A percentile compares a stretch with the other conserved stretches of the same genome.
phyloP scores from a whole-genome alignment of 2,113 vertebrate species.

The Ophiodon elongatus region DNA sequence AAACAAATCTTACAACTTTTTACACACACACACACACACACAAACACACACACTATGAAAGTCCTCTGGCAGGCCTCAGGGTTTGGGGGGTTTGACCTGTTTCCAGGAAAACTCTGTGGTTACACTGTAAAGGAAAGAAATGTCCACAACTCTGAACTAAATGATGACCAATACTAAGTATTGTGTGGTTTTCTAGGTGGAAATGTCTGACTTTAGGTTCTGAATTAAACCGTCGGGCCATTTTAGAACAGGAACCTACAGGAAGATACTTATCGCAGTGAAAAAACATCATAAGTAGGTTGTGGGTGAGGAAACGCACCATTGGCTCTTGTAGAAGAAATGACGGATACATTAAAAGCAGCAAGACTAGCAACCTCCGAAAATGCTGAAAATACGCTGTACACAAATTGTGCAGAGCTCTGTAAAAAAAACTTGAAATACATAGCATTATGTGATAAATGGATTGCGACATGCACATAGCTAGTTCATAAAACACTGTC shows the following conservation, averaged over 20 bases:
- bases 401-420: conserved; percentile 25
- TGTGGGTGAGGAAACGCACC: conserved; percentile 33
- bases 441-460: conserved; percentile 55
- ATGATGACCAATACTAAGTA: conserved; percentile 54
- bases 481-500: conserved; percentile 67
- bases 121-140: conserved; percentile 68
- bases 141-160: conserved; percentile 63
- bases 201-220: conserved; percentile 85
- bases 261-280: conserved; percentile 55
- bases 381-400: conserved; percentile 53
- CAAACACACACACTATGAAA: conserved; percentile 27
- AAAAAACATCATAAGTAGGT: conserved; percentile 48
- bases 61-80: conserved; percentile 10
- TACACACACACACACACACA: conserved; percentile 21
- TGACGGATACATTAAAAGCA: conserved; percentile 72
- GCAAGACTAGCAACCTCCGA: conserved; percentile 61
- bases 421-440: conserved; percentile 68
- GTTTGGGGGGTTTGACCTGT: conserved; percentile 15
- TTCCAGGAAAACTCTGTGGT: conserved; percentile 55
- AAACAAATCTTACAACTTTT: conserved; percentile 44
- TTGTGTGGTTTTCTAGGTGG: conserved; percentile 64
- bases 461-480: conserved; percentile 34
- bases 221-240: conserved; percentile 52
- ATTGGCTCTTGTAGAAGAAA: conserved; percentile 69
- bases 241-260: conserved; percentile 62